Percentiles rank a stretch among this genome's conserved stretches.
These are phyloP conservation scores for Ophiodon elongatus DNA, from an alignment of 2,113 vertebrate species.

Conservation along the genomic window DNA sequence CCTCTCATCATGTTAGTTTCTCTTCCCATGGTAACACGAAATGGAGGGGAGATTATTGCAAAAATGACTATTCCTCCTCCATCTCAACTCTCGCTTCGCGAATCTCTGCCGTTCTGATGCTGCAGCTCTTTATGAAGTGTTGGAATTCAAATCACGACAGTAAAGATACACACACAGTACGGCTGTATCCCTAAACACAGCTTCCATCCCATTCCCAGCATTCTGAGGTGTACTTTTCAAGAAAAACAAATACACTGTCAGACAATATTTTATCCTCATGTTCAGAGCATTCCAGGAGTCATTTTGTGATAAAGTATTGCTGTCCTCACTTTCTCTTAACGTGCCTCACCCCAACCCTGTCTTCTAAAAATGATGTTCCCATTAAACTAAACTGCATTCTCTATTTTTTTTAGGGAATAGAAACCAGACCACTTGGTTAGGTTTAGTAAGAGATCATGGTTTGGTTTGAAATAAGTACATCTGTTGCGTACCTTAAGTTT, in stretches of 20 bases:
- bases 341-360: neutral
- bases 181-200: neutral
- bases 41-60: neutral
- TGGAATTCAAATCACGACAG: neutral
- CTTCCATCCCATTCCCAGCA: neutral
- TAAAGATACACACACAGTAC: neutral
- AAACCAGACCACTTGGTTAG: too few species aligned
- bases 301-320: neutral
- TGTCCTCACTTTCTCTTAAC: neutral
- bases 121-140: neutral
- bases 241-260: neutral
- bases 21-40: neutral
- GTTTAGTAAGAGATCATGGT: neutral
- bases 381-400: too few species aligned
- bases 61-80: neutral
- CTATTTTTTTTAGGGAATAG: too few species aligned
- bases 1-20: neutral
- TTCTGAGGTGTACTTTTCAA: too few species aligned
- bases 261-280: neutral
- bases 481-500: neutral
- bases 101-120: neutral
- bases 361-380: neutral
- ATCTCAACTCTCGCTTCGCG: neutral
- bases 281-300: neutral
- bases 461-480: neutral